phyloP scores from a whole-genome alignment of 2,113 vertebrate genomes.

The Actenoides lindsayi region DNA sequence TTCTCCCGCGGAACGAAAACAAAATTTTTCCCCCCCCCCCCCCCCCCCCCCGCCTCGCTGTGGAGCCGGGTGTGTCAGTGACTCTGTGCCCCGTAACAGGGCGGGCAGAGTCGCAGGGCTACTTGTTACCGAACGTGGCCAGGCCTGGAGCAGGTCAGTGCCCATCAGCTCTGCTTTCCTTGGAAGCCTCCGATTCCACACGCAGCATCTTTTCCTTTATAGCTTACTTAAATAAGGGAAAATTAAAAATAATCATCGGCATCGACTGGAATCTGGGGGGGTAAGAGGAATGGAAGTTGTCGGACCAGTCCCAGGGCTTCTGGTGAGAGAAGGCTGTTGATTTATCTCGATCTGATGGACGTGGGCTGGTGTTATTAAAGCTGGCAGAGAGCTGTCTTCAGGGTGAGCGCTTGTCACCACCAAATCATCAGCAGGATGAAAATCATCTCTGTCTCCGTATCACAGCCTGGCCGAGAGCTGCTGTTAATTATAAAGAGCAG shows the following conservation, averaged over 20 bases:
- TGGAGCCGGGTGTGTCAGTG: not conserved
- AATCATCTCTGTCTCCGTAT: not conserved
- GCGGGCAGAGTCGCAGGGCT: rapidly evolving
- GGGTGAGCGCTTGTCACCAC: not conserved
- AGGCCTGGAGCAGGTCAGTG: not conserved
- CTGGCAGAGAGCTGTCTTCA: not conserved
- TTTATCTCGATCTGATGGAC: not conserved
- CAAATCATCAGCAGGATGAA: not conserved
- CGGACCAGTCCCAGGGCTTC: not conserved
- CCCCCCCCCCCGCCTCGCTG: not conserved
- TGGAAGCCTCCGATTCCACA: not conserved
- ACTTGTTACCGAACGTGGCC: not conserved
- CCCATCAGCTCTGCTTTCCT: not conserved
- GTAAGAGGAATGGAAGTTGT: not conserved
- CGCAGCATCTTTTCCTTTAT: not conserved
- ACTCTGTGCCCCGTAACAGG: rapidly evolving
- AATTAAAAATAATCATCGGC: not conserved
- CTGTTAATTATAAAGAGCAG: not conserved
- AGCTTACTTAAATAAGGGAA: not conserved
- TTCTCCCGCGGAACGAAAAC: not conserved
- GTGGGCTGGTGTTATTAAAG: not conserved
- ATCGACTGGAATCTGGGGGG: not conserved
- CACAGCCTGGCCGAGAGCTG: not conserved
- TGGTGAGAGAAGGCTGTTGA: not conserved
- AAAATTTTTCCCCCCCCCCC: not conserved